Evolutionary conservation across 2,797 vertebrate genomes (phyloP), one percentile per base, ranked within the genome.

Genomic region (Chaetodon trifasciatus): DNA sequence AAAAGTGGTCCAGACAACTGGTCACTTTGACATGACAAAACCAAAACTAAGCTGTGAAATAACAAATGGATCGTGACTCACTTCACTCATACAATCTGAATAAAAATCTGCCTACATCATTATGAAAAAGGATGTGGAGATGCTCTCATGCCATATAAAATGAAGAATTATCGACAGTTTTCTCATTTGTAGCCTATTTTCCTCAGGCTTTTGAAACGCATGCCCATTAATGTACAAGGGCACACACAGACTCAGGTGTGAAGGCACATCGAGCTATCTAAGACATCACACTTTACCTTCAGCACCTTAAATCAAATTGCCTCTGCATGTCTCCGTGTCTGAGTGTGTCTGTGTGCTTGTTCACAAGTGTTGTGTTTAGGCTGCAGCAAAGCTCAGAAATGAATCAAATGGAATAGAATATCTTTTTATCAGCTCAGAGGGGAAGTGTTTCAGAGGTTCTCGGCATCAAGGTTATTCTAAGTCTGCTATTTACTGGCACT

Each of bases 401-500:
- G 55, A 91, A 83, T 89, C 28, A 81, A 83, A 83, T 44, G 55
- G 50, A 86, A 86, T 9, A 81, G 63, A 83, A 79, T 71, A 83
- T 88, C 73, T 85, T 90, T 87, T 79, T 82, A 88, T 89, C 78
- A 64, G 81, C 86, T 81, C 83, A n/a, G 67, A 88, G 56, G 19
- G 68, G 70, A 87, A 86, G 69, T 78, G 63, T 88, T 87, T 84
- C 66, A 61, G 68, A 85, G 82, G 79, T 85, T 81, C 65, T 83
- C 13, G 3, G 67, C 47, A 6, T 88, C 88, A 92, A 92, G 89
- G 91, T 91, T 88, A 88, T 87, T 84, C 84, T 81, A 57, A 89
- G 70, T 85, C 62, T 69, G 52, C 75, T 78, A 56, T 90, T 86
- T 71, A 76, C 64, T 83, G 85, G 74, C 80, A 66, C 76, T 80